phyloP scores from a whole-genome alignment of 1,140 invertebrate genomes.

The Drosophila pruinosa region DNA sequence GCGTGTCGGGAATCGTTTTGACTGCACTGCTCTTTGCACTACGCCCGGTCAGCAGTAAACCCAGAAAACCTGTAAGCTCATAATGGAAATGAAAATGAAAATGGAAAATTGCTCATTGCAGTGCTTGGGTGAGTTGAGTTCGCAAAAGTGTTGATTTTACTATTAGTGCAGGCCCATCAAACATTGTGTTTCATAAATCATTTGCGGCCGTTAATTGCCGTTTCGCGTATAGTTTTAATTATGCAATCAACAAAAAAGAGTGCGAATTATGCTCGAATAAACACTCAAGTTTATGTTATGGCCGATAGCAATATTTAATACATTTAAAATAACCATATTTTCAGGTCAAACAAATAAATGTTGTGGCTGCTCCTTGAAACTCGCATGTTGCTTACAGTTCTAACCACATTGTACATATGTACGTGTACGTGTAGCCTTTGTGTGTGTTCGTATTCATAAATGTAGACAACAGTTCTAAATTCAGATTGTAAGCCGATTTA shows the following conservation, averaged over 20 bases:
- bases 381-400: neutral
- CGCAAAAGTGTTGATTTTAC: constrained; percentile 18
- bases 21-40: neutral
- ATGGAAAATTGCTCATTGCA: constrained; percentile 3
- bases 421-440: neutral
- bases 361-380: neutral
- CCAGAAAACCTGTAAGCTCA: constrained; percentile 15
- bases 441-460: neutral
- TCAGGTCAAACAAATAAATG: neutral
- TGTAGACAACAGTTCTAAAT: constrained; percentile 1
- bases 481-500: constrained; percentile 69
- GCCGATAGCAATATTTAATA: too few species aligned
- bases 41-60: constrained; percentile 13
- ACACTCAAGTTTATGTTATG: too few species aligned
- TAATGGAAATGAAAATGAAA: constrained; percentile 15
- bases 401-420: too few species aligned
- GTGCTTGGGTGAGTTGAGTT: too few species aligned
- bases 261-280: too few species aligned
- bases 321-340: neutral
- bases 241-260: neutral
- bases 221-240: constrained; percentile 4
- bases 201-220: neutral
- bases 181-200: constrained; percentile 11
- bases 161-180: constrained; percentile 9
- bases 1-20: constrained; percentile 30